A percentile compares a stretch with the other conserved stretches of the same genome.
Conservation (phyloP, 2,888 invertebrate genomes). For the Gnatocerus cornutus region DNA sequence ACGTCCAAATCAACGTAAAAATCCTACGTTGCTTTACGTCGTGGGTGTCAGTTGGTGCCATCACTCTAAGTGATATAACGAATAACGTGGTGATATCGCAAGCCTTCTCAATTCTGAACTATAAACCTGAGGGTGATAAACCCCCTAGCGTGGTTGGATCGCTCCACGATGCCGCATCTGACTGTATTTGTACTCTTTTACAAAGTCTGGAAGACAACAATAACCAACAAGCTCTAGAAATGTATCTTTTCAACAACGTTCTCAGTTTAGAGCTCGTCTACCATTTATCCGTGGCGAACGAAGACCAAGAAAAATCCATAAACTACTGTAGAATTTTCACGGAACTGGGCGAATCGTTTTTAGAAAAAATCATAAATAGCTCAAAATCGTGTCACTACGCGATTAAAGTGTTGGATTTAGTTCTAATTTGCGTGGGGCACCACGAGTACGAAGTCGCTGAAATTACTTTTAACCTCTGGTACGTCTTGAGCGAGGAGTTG, state of each 20-base stretch:
- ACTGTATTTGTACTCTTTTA: slow-evolving; percentile 90
- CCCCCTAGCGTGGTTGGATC: slow-evolving; percentile 59
- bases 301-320: slow-evolving; percentile 94
- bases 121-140: slow-evolving; percentile 63
- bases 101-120: slow-evolving; percentile 79
- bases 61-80: slow-evolving; percentile 83
- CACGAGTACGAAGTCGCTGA: slow-evolving; percentile 94
- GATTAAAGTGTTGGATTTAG: slow-evolving; percentile 89
- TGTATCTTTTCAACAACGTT: slow-evolving; percentile 87
- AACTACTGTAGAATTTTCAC: slow-evolving; percentile 97
- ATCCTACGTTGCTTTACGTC: slow-evolving; percentile 91
- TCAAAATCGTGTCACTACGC: slow-evolving; percentile 81
- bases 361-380: slow-evolving; percentile 84
- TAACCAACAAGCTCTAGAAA: slow-evolving; percentile 82
- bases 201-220: slow-evolving; percentile 87
- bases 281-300: slow-evolving; percentile 92
- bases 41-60: slow-evolving; percentile 90
- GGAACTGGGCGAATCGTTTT: slow-evolving; percentile 92
- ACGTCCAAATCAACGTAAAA: slow-evolving; percentile 80
- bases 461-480: slow-evolving; percentile 98
- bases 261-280: slow-evolving; percentile 88
- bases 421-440: slow-evolving; percentile 94
- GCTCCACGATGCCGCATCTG: slow-evolving; percentile 92
- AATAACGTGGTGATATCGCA: slow-evolving; percentile 83
- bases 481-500: slow-evolving; percentile 92